Base-by-base conservation (phyloP, 1,140 invertebrate genomes). In the Psix sp. region DNA sequence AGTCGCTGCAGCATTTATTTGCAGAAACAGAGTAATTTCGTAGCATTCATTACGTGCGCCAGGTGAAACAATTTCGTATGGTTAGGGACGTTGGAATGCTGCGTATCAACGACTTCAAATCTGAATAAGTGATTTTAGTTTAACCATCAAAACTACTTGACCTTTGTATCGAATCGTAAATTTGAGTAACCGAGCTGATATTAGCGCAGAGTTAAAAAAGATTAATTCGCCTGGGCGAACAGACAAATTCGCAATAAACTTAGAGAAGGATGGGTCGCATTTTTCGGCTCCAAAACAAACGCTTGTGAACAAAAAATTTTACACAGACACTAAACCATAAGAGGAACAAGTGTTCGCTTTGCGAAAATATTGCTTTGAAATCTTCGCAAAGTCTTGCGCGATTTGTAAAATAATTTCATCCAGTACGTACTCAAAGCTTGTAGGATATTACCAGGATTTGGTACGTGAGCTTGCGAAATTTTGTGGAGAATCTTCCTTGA, bases 401-500 rank as follows among this genome's bases (percentile, higher is more conserved):
- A 70, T 62, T 70, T 70, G 66, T 62, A 62, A 70, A 70, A 70
- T 62, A 56, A 70, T 62, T 70, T 70, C 56, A 60, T 48, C 66
- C 49, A 56, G 62, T 70, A 70, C 29, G 33, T 17, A 39, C 48
- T 54, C 56, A 70, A 70, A 70, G 66, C 56, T 60, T 62, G 24
- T 24, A 42, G 49, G 42, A 70, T 70, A 60, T 60, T 54, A 54
- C 29, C 60, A 52, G 66, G 66, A 70, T 70, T 70, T 60, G 16
- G 35, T 52, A 35, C 56, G 54, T 68, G 59, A 68, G 65, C 65
- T 68, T 45, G 52, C 38, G 63, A 67, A 59, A 59, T 67, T 67
- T 67, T 67, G 63, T 31, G 59, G 29, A 39, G 18, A 51, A 51
- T 52, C 20, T 59, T 56, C 59, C 45, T 31, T 43, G 46, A 45